Conservation (phyloP, 2,113 vertebrate species). For the Oreochromis spilurus region DNA sequence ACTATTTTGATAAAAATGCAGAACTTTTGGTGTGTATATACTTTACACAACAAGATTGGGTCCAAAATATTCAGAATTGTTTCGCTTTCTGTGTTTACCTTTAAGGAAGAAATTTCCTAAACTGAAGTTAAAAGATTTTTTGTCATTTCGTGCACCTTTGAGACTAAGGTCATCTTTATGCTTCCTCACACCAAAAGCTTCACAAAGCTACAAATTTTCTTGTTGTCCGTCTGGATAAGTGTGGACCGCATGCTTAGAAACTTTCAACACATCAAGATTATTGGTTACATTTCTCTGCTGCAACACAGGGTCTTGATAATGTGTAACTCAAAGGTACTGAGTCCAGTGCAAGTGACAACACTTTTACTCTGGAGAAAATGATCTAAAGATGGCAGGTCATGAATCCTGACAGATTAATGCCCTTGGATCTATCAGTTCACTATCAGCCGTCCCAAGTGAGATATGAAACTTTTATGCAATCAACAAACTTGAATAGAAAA, state of each 20-base stretch:
- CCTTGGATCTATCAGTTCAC: constrained; percentile 24
- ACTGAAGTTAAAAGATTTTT: background rate
- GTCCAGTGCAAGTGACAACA: background rate
- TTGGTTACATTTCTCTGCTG: constrained; percentile 28
- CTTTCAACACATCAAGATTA: constrained; percentile 1
- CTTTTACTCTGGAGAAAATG: constrained; percentile 45
- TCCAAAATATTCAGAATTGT: background rate
- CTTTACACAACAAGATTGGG: background rate
- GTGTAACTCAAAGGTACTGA: constrained; percentile 23
- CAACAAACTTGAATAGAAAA: constrained; percentile 25
- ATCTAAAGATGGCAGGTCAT: constrained; percentile 38
- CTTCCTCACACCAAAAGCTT: background rate
- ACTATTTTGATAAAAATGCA: background rate
- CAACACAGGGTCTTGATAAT: background rate
- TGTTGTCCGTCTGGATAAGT: background rate
- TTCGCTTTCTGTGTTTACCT: background rate
- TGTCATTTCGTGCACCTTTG: background rate
- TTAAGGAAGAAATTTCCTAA: background rate
- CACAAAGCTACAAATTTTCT: background rate
- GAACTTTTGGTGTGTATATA: fast-evolving
- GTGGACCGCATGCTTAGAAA: background rate
- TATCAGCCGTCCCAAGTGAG: constrained; percentile 28
- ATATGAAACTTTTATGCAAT: background rate
- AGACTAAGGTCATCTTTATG: background rate
- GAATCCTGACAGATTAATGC: constrained; percentile 55